Evolutionary conservation across 2,888 invertebrate species (phyloP), one percentile per base, ranked within the genome.

Genomic region (Drosophila fungiperda): DNA sequence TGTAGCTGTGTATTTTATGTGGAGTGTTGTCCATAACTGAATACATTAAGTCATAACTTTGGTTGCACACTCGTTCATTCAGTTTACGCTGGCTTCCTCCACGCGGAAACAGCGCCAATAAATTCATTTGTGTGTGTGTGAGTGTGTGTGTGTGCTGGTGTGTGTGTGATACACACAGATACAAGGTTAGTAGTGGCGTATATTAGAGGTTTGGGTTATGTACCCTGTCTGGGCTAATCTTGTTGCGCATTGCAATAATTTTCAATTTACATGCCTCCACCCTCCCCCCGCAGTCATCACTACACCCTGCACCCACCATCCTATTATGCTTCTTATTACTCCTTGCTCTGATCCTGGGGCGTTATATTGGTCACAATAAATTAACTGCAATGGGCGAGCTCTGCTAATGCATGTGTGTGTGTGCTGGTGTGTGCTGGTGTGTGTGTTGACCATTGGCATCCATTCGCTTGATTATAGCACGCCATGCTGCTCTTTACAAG

Each of bases 211-310:
- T 26, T 66, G 29, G 50, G 66, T 52, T 57, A 50, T 76, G 80
- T 68, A 65, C 38, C 50, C 76, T 68, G 73, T 81, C 68, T 68
- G 76, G 72, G 78, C 89, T 86, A 86, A 86, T 86, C 86, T 86
- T 86, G 89, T 89, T 89, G 89, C 89, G 86, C 89, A 89, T 86
- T 89, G 87, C 89, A 85, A 86, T 86, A 86, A 86, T 86, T 86
- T 86, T 86, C 85, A 86, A 86, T 86, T 86, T 86, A 89, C 85
- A 89, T 86, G 89, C 87, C 76, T 60, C 73, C 76, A 61, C 57
- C 64, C 32, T n/a, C 29, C 17, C 15, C n/a, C 20, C n/a, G 54
- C 2, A 54, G 23, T 36, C 36, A 26, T 5, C 54, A 20, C 20
- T 4, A 23, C 11, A 11, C 36, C n/a, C 11, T 23, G n/a, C n/a